Evolutionary conservation across 1,140 invertebrate species (phyloP).

Genomic region (Neodiprion fabricii): DNA sequence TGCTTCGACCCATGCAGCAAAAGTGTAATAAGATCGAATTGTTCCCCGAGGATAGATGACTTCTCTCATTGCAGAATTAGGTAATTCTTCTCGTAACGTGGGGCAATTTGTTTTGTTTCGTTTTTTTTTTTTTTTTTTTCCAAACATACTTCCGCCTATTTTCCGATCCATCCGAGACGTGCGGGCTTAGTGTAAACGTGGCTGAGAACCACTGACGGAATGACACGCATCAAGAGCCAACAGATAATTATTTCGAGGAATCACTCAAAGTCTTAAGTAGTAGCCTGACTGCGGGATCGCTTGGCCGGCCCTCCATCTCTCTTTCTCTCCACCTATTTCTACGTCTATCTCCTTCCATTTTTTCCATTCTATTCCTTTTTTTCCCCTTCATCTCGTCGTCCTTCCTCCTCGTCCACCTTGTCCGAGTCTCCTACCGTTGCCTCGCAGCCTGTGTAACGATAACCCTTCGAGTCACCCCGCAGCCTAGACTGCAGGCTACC

Average conservation of each 20-base stretch:
- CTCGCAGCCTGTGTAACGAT: background rate
- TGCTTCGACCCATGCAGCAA: too few species aligned
- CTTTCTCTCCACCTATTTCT: slow-evolving; percentile 27
- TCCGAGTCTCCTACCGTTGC: background rate
- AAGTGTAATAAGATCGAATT: too few species aligned
- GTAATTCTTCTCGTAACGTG: too few species aligned
- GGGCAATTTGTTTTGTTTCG: too few species aligned
- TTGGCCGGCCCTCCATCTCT: slow-evolving; percentile 6
- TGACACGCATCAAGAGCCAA: slow-evolving; percentile 29
- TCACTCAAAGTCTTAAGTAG: slow-evolving; percentile 15
- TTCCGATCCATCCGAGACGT: background rate
- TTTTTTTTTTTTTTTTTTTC: too few species aligned
- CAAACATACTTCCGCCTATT: too few species aligned
- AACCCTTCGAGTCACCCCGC: too few species aligned
- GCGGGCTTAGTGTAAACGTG: slow-evolving; percentile 19
- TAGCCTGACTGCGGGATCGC: slow-evolving; percentile 10
- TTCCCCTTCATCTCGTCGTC: slow-evolving; percentile 11
- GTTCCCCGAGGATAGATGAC: too few species aligned
- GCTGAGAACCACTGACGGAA: slow-evolving; percentile 31
- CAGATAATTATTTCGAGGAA: slow-evolving; percentile 43
- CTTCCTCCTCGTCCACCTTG: slow-evolving; percentile 6
- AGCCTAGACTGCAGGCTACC: background rate
- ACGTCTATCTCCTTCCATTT: slow-evolving; percentile 23
- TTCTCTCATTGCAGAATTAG: too few species aligned
- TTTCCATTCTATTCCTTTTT: slow-evolving; percentile 3